Evolutionary conservation across 2,113 vertebrate species (phyloP).

Genomic region (Fregetta grallaria): DNA sequence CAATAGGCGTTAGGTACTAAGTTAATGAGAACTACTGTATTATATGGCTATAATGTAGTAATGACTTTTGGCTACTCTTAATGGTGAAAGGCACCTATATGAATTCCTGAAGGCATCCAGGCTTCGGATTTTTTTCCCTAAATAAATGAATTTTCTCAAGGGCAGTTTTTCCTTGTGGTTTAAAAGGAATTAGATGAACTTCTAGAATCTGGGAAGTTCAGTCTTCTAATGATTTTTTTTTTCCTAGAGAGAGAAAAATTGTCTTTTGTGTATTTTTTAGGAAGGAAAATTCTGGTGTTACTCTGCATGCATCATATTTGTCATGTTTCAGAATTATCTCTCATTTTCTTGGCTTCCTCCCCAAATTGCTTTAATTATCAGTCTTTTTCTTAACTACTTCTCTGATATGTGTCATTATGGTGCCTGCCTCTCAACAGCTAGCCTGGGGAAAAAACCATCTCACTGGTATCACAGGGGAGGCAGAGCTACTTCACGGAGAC

Average conservation of each 20-base stretch:
- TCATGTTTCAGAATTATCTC: background rate
- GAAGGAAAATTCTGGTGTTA: background rate
- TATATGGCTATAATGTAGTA: background rate
- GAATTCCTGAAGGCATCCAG: background rate
- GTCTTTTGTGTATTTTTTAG: background rate
- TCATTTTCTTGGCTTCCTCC: constrained; percentile 38
- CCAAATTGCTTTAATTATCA: constrained; percentile 28
- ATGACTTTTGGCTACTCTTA: background rate
- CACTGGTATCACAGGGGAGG: background rate
- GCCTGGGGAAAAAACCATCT: background rate
- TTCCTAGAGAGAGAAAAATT: background rate
- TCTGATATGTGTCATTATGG: background rate
- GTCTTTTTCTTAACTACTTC: constrained; percentile 1
- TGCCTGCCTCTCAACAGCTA: background rate
- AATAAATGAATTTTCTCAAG: background rate
- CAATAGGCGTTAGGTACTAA: background rate
- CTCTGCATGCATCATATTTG: background rate
- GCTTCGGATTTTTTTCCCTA: background rate
- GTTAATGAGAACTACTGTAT: background rate
- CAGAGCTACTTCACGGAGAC: background rate
- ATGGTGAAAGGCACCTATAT: background rate
- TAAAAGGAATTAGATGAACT: background rate
- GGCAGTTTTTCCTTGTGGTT: background rate
- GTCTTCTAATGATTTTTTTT: background rate
- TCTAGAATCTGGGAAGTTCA: background rate